Evolutionary conservation across 2,888 invertebrate species (phyloP).

Genomic region (Lobophora halterata): DNA sequence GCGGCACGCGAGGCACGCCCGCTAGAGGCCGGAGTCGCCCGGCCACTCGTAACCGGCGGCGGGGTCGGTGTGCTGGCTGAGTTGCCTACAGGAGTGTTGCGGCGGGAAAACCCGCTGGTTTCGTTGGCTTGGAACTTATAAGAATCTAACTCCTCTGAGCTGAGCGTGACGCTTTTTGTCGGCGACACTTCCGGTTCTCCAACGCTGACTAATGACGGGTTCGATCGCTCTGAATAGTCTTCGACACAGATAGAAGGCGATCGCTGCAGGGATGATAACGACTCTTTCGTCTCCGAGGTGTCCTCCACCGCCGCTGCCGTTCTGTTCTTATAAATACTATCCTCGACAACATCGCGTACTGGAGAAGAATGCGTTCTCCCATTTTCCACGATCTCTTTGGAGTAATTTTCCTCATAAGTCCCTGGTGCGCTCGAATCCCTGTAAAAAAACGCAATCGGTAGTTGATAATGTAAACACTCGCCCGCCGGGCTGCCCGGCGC

Average conservation of each 20-base stretch:
- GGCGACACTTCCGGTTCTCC: conserved; percentile 32
- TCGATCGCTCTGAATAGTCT: conserved; percentile 60
- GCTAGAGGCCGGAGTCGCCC: conserved; percentile 1
- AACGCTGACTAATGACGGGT: conserved; percentile 35
- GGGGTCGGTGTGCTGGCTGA: conserved; percentile 23
- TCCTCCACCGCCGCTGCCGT: conserved; percentile 29
- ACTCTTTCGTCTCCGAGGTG: conserved; percentile 15
- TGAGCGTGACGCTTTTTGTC: conserved; percentile 21
- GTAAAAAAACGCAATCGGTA: conserved; percentile 44
- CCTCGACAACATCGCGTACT: neutral
- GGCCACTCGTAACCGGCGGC: neutral
- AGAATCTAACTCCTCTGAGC: conserved; percentile 14
- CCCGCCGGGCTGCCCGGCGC: too few relatives aligned
- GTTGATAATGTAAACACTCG: too few relatives aligned
- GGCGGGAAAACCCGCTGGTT: conserved; percentile 5
- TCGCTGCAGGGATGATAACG: conserved; percentile 38
- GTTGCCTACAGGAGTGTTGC: conserved; percentile 39
- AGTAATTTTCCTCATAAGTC: conserved; percentile 37
- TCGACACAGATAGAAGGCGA: conserved; percentile 65
- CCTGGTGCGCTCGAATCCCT: conserved; percentile 68
- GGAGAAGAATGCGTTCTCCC: neutral
- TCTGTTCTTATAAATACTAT: conserved; percentile 36
- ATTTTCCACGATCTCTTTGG: conserved; percentile 8
- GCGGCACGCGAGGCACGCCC: conserved; percentile 20
- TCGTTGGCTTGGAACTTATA: conserved; percentile 15